Base-by-base conservation (phyloP, 1,140 invertebrate genomes). In the fruit fly (Drosophila melanogaster) region DNA sequence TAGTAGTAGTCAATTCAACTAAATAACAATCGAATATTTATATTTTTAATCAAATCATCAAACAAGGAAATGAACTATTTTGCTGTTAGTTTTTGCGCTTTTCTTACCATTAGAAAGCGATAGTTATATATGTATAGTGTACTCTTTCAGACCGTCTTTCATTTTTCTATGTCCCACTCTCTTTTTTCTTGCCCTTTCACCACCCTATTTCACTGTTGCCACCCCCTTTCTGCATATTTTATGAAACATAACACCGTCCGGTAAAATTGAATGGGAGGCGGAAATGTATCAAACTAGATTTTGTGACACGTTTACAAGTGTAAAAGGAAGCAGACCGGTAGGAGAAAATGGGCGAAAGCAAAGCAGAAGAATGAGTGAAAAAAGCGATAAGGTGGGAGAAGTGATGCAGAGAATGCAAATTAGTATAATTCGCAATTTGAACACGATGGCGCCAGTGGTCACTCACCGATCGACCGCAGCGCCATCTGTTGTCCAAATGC, bases 401-500 rank as follows among this genome's bases (percentile, higher is more conserved):
- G 37, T 22, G 30, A 30, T 10, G 22, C 40, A 50, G 37, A 49
- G 72, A 53, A 61, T 47, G 38, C 38, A 74, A 83, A 86, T 87
- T 86, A 87, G 85, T 83, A 86, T 87, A 86, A 86, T 86, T 87
- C 76, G 73, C 79, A 59, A 83, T 70, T 86, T 79, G 81, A 86
- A 89, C 83, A 86, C 83, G 84, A 85, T 76, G 70, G 50, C 70
- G 72, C 57, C 69, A 54, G 58, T 75, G 77, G 81, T 85, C 72
- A 81, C 49, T 64, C 62, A 43, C 50, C 37, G 40, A 47, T n/a
- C 54, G 10, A 41, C 49, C 50, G 41, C 47, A 69, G 64, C 69
- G 70, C 74, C 81, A 73, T 67, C 81, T 85, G 77, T 51, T 58
- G 66, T 57, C 35, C 65, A 71, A 64, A 71, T 54, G 40, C 35